These are phyloP conservation scores for Rostratula benghalensis DNA, from an alignment of 2,113 vertebrate genomes.

Conservation along the genomic window DNA sequence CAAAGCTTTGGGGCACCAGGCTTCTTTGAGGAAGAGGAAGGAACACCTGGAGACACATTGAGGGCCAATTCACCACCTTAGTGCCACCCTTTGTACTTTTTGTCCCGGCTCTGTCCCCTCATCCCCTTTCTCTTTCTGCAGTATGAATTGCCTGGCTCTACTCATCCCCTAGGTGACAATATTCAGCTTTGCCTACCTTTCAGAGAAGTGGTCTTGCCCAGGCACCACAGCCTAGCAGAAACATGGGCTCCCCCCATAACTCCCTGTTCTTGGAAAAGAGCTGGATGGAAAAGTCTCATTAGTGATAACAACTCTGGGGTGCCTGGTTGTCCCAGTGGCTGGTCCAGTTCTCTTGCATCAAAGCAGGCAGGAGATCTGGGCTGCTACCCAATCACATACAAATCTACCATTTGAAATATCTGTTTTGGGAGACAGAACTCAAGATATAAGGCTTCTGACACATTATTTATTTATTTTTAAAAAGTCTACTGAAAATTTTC, in stretches of 20 bases:
- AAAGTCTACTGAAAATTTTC: background rate
- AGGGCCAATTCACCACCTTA: background rate
- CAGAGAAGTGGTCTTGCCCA: background rate
- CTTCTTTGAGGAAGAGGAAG: background rate
- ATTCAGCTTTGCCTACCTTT: background rate
- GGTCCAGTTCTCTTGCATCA: background rate
- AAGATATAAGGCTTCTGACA: background rate
- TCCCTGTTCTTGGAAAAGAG: background rate
- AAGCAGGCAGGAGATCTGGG: background rate
- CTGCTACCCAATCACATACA: no score
- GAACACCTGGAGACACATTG: background rate
- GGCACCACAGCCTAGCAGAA: background rate
- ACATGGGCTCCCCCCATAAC: fast-evolving
- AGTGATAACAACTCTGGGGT: fast-evolving
- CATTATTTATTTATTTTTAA: background rate
- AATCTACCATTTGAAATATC: background rate
- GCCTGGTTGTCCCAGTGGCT: background rate
- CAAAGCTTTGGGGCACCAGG: background rate
- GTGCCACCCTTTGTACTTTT: background rate
- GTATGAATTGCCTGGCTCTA: background rate
- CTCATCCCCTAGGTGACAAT: background rate
- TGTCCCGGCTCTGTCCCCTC: fast-evolving
- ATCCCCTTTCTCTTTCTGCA: background rate
- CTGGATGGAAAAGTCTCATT: background rate
- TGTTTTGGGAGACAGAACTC: background rate